Conservation (phyloP, 53 echinoderm and acorn worm species). For the Crossaster papposus region DNA sequence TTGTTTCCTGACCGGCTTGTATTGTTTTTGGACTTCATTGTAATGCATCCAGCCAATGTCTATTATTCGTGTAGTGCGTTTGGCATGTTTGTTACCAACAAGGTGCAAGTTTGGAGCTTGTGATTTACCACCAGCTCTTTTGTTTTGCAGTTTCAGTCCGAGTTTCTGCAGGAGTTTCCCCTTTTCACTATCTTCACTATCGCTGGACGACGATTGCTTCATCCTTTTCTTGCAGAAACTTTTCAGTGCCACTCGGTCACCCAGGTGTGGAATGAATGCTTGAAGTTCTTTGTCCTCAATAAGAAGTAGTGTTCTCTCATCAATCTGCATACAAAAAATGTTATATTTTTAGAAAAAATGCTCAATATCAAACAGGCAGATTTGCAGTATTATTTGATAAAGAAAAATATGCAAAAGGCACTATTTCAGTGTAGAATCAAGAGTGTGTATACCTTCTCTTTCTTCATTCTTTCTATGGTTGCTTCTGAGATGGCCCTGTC, state of each 20-base stretch:
- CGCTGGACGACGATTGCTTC: not conserved
- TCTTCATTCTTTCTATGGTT: not conserved
- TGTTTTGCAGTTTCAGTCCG: constrained; percentile 1
- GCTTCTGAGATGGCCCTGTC: not conserved
- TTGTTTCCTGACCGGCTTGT: constrained; percentile 44
- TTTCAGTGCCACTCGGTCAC: constrained; percentile 14
- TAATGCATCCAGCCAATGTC: constrained; percentile 43
- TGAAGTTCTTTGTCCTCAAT: not conserved
- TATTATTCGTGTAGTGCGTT: constrained; percentile 11
- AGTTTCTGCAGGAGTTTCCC: constrained; percentile 25
- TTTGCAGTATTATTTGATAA: too few species aligned
- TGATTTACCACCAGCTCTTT: constrained; percentile 6
- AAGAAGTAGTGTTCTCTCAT: not conserved
- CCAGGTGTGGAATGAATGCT: constrained; percentile 19
- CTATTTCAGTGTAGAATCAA: not conserved
- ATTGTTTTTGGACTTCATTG: constrained; percentile 4
- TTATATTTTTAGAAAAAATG: not conserved
- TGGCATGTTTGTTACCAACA: constrained; percentile 12
- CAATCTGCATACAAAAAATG: constrained; percentile 10
- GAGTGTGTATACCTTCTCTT: constrained; percentile 8
- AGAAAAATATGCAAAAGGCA: not conserved
- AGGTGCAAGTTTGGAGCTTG: not conserved
- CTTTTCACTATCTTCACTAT: constrained; percentile 11
- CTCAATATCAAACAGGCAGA: constrained; percentile 10
- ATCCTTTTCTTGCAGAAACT: constrained; percentile 10